Percentiles rank a stretch among this genome's conserved stretches.
Conservation (phyloP, 2,113 vertebrate genomes). For the Daubentonia madagascariensis region DNA sequence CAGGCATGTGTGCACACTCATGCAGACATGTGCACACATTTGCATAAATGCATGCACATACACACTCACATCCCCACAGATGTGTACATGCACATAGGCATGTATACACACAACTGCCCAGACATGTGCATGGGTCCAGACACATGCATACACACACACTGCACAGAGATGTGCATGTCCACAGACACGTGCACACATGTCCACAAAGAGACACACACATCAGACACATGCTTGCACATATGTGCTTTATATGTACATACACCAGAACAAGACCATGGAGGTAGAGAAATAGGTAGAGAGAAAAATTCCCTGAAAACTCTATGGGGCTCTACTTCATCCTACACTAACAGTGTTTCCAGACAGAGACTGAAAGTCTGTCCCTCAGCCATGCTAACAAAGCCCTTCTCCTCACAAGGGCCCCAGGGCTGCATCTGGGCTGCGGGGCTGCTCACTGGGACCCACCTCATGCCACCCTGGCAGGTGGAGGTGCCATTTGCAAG, state of each 20-base stretch:
- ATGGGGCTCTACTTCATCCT: rapidly evolving
- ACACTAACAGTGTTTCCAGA: rapidly evolving
- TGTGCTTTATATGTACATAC: rapidly evolving
- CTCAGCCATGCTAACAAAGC: rapidly evolving
- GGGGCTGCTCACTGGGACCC: rapidly evolving
- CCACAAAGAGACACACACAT: not conserved
- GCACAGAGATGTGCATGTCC: no score
- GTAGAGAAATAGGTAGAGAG: not conserved
- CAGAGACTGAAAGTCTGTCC: rapidly evolving
- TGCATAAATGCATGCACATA: no score
- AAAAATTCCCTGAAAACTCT: rapidly evolving
- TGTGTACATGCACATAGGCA: rapidly evolving
- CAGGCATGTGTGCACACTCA: no score
- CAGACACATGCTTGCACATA: rapidly evolving
- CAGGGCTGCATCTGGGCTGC: rapidly evolving
- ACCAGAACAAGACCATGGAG: not conserved
- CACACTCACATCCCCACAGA: not conserved
- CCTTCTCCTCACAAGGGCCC: rapidly evolving
- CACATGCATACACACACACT: not conserved
- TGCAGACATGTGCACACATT: not conserved
- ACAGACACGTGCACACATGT: not conserved
- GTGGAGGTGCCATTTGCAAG: rapidly evolving
- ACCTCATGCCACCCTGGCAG: rapidly evolving
- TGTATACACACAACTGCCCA: rapidly evolving
- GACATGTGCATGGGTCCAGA: no score